phyloP scores from a whole-genome alignment of 1,140 invertebrate species.

The Bombus confusus region DNA sequence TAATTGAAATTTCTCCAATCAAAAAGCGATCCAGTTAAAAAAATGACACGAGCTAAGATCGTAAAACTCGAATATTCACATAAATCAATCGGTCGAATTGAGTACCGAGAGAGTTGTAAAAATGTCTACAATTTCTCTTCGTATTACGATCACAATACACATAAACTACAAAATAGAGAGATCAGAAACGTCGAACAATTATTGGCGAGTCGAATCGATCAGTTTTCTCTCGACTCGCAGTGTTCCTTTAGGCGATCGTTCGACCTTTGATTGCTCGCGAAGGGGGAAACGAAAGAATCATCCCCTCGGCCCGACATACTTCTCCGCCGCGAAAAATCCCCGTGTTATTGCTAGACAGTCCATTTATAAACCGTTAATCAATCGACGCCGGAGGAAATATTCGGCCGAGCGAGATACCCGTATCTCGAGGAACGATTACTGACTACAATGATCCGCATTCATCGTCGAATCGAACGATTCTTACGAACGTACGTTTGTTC shows the following conservation, averaged over 20 bases:
- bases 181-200: not conserved
- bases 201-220: not conserved
- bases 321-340: slow-evolving; percentile 1
- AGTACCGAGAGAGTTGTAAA: not conserved
- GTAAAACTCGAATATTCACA: not conserved
- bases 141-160: not conserved
- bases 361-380: slow-evolving; percentile 43
- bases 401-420: slow-evolving; percentile 4
- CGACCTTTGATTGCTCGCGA: slow-evolving; percentile 13
- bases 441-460: slow-evolving; percentile 43
- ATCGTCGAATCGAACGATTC: not conserved
- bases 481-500: not conserved
- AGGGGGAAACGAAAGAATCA: slow-evolving; percentile 20
- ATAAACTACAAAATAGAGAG: not conserved
- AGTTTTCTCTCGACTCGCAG: not conserved
- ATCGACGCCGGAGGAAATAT: slow-evolving; percentile 22
- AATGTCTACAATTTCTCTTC: not conserved
- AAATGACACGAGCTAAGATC: not conserved
- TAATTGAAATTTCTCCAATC: not conserved
- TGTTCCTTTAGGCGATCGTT: not conserved
- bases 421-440: slow-evolving; percentile 9
- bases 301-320: slow-evolving; percentile 3
- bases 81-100: not conserved
- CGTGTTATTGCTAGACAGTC: slow-evolving; percentile 9
- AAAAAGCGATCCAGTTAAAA: not conserved